These are phyloP conservation scores for Epinotia demarniana DNA, from an alignment of 2,888 invertebrate species.

Conservation along the genomic window DNA sequence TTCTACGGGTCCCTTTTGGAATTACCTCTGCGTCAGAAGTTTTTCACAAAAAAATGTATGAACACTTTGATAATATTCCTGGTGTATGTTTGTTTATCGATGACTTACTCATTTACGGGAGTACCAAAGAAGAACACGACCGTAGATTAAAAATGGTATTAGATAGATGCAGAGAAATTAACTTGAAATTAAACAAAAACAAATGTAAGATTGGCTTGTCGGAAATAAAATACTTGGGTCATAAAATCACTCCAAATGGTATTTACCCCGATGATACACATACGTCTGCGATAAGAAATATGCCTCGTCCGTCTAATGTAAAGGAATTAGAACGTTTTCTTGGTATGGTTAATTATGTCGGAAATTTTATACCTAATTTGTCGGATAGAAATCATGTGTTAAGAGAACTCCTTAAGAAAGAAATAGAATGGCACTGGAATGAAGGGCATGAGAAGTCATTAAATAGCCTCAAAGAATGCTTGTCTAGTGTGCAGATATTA, in stretches of 20 bases:
- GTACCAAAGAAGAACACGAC: not conserved
- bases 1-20: not conserved
- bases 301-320: conserved; percentile 43
- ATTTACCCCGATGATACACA: conserved; percentile 43
- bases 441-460: conserved; percentile 38
- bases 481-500: conserved; percentile 37
- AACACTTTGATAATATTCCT: not conserved
- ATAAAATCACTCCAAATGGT: conserved; percentile 26
- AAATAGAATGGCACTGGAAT: conserved; percentile 45
- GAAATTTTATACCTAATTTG: not conserved
- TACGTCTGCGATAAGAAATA: conserved; percentile 42
- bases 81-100: not conserved
- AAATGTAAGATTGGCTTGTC: conserved; percentile 14
- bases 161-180: not conserved
- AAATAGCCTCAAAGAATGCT: conserved; percentile 30
- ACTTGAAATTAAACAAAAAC: conserved; percentile 32
- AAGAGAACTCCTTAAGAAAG: conserved; percentile 45
- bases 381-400: conserved; percentile 39
- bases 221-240: conserved; percentile 31
- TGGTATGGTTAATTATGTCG: conserved; percentile 38
- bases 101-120: not conserved
- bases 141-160: not conserved
- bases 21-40: not conserved
- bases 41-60: conserved; percentile 5
- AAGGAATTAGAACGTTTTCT: no score